phyloP scores from a whole-genome alignment of 1,140 invertebrate genomes.

The Lucilia sericata region DNA sequence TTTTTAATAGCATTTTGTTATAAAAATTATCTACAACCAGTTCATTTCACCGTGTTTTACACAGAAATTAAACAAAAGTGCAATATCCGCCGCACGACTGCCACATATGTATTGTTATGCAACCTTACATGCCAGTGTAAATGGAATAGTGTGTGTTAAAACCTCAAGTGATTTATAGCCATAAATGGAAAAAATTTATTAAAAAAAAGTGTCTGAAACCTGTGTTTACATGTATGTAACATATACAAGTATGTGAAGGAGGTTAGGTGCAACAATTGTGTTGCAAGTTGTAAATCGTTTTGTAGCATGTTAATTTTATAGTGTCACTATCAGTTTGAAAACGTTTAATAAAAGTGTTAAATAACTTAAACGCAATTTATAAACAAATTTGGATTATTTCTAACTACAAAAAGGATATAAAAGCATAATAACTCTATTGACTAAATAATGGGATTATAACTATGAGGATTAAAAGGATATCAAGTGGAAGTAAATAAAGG shows the following conservation, averaged over 20 bases:
- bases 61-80: slow-evolving; percentile 17
- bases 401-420: too few species aligned
- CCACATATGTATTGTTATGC: too few species aligned
- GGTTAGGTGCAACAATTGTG: neutral
- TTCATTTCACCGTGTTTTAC: neutral
- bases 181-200: neutral
- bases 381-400: too few species aligned
- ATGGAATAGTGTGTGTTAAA: neutral
- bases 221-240: neutral
- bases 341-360: neutral
- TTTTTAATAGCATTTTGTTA: slow-evolving; percentile 41
- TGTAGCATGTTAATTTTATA: neutral
- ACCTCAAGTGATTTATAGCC: slow-evolving; percentile 37
- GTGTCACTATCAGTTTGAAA: neutral
- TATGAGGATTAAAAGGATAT: neutral
- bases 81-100: slow-evolving; percentile 21
- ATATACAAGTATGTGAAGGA: neutral
- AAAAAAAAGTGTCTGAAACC: neutral
- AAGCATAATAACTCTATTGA: too few species aligned
- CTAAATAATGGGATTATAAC: neutral
- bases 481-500: neutral
- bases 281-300: slow-evolving; percentile 16
- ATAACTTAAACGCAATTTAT: too few species aligned
- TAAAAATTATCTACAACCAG: slow-evolving; percentile 28
- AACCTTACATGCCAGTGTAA: too few species aligned